These are phyloP conservation scores for Tipula lateralis DNA, from an alignment of 2,888 invertebrate species.

Conservation along the genomic window DNA sequence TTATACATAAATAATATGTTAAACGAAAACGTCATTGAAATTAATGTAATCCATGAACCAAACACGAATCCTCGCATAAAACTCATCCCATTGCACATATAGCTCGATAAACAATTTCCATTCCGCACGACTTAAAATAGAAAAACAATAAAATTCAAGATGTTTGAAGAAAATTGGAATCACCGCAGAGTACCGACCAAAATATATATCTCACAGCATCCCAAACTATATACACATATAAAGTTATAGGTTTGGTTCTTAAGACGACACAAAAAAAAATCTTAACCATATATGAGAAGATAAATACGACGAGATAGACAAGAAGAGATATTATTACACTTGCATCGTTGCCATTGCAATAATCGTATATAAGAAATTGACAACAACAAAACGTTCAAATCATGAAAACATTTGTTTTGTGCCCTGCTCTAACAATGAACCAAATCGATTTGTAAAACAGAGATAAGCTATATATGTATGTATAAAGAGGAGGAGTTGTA, in stretches of 20 bases:
- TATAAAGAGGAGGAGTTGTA: background rate
- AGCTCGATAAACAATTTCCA: too few species aligned
- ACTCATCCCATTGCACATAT: too few species aligned
- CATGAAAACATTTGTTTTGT: background rate
- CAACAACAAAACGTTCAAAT: background rate
- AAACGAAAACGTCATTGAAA: too few species aligned
- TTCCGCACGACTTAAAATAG: background rate
- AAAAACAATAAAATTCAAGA: constrained; percentile 2
- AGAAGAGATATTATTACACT: constrained; percentile 27
- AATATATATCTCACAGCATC: background rate
- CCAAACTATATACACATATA: too few species aligned
- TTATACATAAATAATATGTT: too few species aligned
- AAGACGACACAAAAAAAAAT: background rate
- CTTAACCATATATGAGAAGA: background rate
- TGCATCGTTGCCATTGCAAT: constrained; percentile 27
- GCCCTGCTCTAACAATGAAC: background rate
- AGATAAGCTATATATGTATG: background rate
- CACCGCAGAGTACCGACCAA: background rate
- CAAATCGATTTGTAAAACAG: background rate
- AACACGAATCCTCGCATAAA: too few species aligned
- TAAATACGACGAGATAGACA: constrained; percentile 25
- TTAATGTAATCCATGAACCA: too few species aligned
- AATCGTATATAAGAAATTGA: background rate
- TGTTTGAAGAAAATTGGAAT: background rate
- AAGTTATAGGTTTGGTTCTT: background rate